A percentile compares a stretch with the other conserved stretches of the same genome.
Evolutionary conservation across 2,797 vertebrate species (phyloP).

Genomic region (Rhinella marina): DNA sequence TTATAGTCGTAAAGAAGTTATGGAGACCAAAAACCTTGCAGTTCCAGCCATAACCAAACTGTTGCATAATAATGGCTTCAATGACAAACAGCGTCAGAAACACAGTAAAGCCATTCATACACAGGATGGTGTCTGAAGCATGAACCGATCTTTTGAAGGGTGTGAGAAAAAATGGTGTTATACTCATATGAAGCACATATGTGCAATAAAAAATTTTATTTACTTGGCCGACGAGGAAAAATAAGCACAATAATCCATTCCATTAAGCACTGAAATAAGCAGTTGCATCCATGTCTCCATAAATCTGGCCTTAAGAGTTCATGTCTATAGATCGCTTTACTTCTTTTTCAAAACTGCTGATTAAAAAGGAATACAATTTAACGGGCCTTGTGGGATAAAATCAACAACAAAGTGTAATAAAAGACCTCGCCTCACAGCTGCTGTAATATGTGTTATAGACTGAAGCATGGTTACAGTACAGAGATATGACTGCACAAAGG

Average conservation of each 20-base stretch:
- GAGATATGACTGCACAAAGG: background rate
- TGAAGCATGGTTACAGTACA: background rate
- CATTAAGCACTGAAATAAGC: slow-evolving; percentile 40
- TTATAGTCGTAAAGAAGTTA: slow-evolving; percentile 24
- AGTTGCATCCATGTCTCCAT: slow-evolving; percentile 40
- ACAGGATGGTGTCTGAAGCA: slow-evolving; percentile 51
- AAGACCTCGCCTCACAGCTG: background rate
- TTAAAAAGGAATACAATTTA: slow-evolving; percentile 29
- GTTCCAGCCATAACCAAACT: slow-evolving; percentile 5
- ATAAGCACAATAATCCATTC: slow-evolving; percentile 49
- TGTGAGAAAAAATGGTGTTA: slow-evolving; percentile 56
- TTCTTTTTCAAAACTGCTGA: background rate
- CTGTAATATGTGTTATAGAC: background rate
- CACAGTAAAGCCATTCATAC: slow-evolving; percentile 47
- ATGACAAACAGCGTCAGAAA: slow-evolving; percentile 40
- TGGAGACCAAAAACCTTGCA: slow-evolving; percentile 11
- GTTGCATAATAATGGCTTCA: slow-evolving; percentile 23
- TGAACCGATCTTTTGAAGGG: slow-evolving; percentile 51
- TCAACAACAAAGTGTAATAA: slow-evolving; percentile 9
- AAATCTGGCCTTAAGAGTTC: slow-evolving; percentile 22
- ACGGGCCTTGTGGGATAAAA: slow-evolving; percentile 14
- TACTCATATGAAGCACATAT: slow-evolving; percentile 56
- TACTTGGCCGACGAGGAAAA: slow-evolving; percentile 43
- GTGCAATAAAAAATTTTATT: slow-evolving; percentile 57
- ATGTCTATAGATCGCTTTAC: slow-evolving; percentile 28